phyloP scores from a whole-genome alignment of 2,113 vertebrate species.

The Vidua chalybeata region DNA sequence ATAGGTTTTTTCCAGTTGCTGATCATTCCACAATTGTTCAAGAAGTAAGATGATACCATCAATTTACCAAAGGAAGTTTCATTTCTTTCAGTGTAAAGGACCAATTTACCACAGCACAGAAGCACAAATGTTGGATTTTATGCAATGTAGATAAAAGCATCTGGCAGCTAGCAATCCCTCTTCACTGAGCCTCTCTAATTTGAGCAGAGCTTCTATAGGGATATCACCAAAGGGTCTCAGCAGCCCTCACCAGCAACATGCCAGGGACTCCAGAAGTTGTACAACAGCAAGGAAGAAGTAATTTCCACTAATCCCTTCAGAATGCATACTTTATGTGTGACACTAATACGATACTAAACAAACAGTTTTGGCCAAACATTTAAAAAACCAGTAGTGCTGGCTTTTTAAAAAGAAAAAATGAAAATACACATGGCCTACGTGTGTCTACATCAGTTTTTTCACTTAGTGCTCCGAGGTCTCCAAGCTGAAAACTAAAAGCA shows the following conservation, averaged over 20 bases:
- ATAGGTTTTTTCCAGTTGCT: background rate
- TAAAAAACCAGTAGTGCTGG: background rate
- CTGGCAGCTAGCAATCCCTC: background rate
- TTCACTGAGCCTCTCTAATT: background rate
- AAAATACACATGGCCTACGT: background rate
- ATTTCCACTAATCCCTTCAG: background rate
- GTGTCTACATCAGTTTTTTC: background rate
- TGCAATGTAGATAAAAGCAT: background rate
- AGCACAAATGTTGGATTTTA: conserved; percentile 42
- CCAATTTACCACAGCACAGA: conserved; percentile 21
- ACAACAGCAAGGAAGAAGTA: background rate
- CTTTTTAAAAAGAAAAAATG: background rate
- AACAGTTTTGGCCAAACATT: background rate
- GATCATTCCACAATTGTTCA: background rate
- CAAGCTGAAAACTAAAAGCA: background rate
- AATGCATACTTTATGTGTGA: background rate
- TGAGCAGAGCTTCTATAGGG: background rate
- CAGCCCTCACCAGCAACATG: background rate
- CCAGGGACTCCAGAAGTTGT: background rate
- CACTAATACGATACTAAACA: background rate
- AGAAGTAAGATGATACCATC: background rate
- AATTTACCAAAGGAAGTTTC: background rate
- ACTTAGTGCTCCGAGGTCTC: background rate
- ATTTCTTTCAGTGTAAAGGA: background rate
- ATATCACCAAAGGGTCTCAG: background rate